Evolutionary conservation across 2,888 invertebrate genomes (phyloP).

Genomic region (Podabrus alpinus): DNA sequence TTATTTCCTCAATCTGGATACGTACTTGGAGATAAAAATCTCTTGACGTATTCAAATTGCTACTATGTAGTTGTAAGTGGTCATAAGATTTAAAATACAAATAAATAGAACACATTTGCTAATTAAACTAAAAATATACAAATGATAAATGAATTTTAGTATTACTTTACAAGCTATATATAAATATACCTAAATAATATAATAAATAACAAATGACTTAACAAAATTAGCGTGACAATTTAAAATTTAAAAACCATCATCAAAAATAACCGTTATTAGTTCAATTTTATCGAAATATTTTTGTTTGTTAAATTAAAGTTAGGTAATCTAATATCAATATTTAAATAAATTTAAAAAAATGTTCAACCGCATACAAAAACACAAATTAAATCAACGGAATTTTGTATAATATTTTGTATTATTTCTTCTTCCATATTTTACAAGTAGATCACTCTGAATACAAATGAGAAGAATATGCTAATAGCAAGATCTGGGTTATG

Average conservation of each 20-base stretch:
- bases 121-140: not conserved
- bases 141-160: not conserved
- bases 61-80: not conserved
- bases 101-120: not conserved
- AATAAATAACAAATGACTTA: not conserved
- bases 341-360: too few species aligned
- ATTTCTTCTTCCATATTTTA: too few species aligned
- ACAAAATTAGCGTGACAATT: not conserved
- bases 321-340: too few species aligned
- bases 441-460: too few species aligned
- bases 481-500: too few species aligned
- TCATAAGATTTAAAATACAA: not conserved
- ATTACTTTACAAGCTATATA: not conserved
- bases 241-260: not conserved
- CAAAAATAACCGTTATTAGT: not conserved
- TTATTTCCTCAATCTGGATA: not conserved
- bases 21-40: not conserved
- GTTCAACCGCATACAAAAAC: too few species aligned
- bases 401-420: too few species aligned
- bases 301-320: not conserved
- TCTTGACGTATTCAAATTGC: not conserved
- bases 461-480: too few species aligned
- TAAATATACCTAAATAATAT: not conserved
- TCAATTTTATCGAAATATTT: not conserved
- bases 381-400: too few species aligned